Base-by-base conservation (phyloP, 2,888 invertebrate species). In the Salpingus planirostris region DNA sequence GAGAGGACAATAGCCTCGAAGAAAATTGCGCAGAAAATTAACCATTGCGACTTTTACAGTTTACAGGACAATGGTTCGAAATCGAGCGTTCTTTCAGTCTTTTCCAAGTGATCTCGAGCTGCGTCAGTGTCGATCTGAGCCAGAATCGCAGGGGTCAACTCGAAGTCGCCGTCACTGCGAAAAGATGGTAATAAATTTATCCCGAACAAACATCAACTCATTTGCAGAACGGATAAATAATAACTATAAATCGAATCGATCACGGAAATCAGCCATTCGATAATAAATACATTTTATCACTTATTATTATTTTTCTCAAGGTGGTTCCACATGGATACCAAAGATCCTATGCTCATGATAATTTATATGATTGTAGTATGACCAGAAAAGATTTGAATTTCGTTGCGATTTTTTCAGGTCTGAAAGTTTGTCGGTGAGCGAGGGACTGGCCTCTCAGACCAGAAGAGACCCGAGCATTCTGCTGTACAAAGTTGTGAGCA, bases 11-110 rank as follows among this genome's bases (percentile, higher is more conserved):
- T n/a, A n/a, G n/a, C n/a, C n/a, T n/a, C n/a, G n/a, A n/a, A n/a
- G n/a, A n/a, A n/a, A n/a, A n/a, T n/a, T n/a, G n/a, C n/a, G n/a
- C n/a, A n/a, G n/a, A n/a, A n/a, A n/a, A n/a, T 23, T 11, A 6
- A 23, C 5, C 11, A 13, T 8, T 7, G 11, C 15, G 10, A 27
- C 21, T 33, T 43, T 61, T 67, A 29, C 56, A 83, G 71, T 78
- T 83, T 59, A 66, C 73, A 42, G 79, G 80, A 35, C 69, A 68
- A 21, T 84, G 83, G 84, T 81, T 72, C 54, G 83, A 84, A 62
- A 76, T 84, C 33, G 83, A 84, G 59, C 68, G 82, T 24, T 80
- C 82, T 0, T 84, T 84, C 63, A 81, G 82, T 59, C 59, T 83
- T 38, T 75, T 81, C 52, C 83, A 84, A 65, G 65, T 83, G 24